Conservation (phyloP, 2,888 invertebrate genomes). For the Drosophila nr. perissopoda region DNA sequence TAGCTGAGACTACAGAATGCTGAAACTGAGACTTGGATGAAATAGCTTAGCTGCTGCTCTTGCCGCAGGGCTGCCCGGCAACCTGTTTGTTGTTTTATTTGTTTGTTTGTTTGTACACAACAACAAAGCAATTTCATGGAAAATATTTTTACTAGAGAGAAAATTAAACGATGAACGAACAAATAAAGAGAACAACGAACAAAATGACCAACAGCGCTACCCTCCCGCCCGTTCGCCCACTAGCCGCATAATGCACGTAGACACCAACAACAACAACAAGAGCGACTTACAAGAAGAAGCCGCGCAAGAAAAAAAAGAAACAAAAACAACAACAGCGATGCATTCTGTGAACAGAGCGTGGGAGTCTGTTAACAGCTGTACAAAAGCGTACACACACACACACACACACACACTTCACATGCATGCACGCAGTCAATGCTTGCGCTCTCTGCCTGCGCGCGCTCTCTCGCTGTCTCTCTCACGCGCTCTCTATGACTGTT, state of each 20-base stretch:
- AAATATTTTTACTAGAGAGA: constrained; percentile 72
- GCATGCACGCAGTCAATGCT: constrained; percentile 22
- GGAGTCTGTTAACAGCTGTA: constrained; percentile 79
- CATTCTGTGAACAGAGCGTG: constrained; percentile 67
- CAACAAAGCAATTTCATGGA: constrained; percentile 77
- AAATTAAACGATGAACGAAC: constrained; percentile 64
- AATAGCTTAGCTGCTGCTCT: constrained; percentile 17
- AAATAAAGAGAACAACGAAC: constrained; percentile 58
- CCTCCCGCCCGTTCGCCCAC: background rate
- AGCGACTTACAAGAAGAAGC: constrained; percentile 54
- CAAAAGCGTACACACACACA: constrained; percentile 34
- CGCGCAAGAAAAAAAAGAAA: constrained; percentile 47
- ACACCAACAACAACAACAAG: constrained; percentile 6
- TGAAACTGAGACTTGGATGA: constrained; percentile 5
- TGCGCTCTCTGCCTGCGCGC: constrained; percentile 18
- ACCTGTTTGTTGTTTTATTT: constrained; percentile 63
- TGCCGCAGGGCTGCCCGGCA: constrained; percentile 47
- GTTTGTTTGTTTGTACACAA: constrained; percentile 52
- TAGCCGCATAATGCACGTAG: constrained; percentile 43
- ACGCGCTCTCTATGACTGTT: constrained; percentile 45
- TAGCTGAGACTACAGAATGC: constrained; percentile 25
- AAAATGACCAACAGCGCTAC: constrained; percentile 40
- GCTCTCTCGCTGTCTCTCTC: constrained; percentile 10
- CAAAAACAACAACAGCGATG: constrained; percentile 52
- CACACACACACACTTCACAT: background rate